These are phyloP conservation scores for Diogma glabrata DNA, from an alignment of 2,888 invertebrate genomes.

Conservation along the genomic window DNA sequence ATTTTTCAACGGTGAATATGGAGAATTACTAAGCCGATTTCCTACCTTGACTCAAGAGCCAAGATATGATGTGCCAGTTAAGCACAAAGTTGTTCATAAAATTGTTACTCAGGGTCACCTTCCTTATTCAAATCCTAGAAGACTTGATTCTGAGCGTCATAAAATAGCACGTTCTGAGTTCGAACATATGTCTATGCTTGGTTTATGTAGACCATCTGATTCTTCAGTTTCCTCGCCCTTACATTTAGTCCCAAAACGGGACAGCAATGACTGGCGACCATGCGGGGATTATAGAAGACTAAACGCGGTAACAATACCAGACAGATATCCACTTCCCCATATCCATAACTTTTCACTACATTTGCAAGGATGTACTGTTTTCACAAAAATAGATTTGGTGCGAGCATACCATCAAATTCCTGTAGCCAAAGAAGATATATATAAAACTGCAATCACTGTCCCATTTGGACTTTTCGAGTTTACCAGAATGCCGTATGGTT, in stretches of 20 bases:
- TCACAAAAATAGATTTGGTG: slow-evolving; percentile 20
- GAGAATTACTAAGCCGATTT: background rate
- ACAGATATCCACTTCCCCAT: background rate
- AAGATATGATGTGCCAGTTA: too few relatives aligned
- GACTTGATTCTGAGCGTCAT: background rate
- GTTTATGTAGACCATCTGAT: too few relatives aligned
- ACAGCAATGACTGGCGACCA: too few relatives aligned
- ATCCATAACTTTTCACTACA: background rate
- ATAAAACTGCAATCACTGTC: too few relatives aligned
- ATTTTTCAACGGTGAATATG: background rate
- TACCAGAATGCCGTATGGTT: too few relatives aligned
- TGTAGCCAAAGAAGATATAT: too few relatives aligned
- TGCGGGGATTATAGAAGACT: too few relatives aligned
- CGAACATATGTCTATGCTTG: too few relatives aligned
- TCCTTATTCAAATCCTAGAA: background rate
- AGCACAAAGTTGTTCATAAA: background rate
- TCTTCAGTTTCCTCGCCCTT: background rate
- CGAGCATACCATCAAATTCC: slow-evolving; percentile 28
- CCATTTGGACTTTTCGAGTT: too few relatives aligned
- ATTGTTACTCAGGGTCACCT: slow-evolving; percentile 20
- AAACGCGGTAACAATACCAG: too few relatives aligned
- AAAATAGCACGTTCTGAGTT: background rate
- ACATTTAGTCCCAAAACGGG: background rate
- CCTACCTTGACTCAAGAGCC: background rate
- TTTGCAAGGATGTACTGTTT: slow-evolving; percentile 12